Evolutionary conservation across 1,140 invertebrate genomes (phyloP).

Genomic region (Drosophila obscura): DNA sequence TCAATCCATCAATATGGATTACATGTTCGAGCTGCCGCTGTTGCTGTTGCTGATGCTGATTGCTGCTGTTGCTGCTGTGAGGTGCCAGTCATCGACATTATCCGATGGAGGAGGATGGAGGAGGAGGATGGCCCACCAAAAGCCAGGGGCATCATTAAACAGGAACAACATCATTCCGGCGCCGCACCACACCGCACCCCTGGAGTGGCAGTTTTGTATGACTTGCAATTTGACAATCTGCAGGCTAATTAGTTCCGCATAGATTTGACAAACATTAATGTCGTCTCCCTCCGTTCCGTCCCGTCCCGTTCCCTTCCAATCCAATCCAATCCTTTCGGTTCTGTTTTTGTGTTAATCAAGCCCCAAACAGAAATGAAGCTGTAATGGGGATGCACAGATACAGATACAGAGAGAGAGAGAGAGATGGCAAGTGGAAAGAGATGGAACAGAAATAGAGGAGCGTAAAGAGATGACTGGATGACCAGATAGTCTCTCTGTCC

Average conservation of each 20-base stretch:
- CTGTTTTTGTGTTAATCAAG: conserved; percentile 52
- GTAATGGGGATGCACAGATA: neutral
- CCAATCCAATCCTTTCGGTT: neutral
- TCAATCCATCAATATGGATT: conserved; percentile 84
- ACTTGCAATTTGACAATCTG: conserved; percentile 79
- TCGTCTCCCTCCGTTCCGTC: conserved; percentile 10
- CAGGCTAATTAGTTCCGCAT: conserved; percentile 78
- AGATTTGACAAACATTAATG: conserved; percentile 81
- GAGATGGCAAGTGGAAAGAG: too few relatives aligned
- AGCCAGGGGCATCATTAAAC: conserved; percentile 33
- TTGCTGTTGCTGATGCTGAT: neutral
- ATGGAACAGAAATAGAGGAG: neutral
- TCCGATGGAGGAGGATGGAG: neutral
- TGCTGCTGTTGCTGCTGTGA: conserved; percentile 7
- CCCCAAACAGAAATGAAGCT: conserved; percentile 2
- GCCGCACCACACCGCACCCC: neutral
- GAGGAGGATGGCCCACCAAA: conserved; percentile 1
- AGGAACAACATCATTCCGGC: conserved; percentile 22
- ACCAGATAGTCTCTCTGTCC: conserved; percentile 2
- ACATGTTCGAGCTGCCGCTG: conserved; percentile 49
- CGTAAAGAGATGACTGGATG: conserved; percentile 11
- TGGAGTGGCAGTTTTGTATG: conserved; percentile 52
- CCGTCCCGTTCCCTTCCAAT: neutral
- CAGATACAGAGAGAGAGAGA: too few relatives aligned
- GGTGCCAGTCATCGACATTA: conserved; percentile 71